These are phyloP conservation scores for Beroe ovata DNA, from an alignment of 37 sponge, comb jelly and placozoan species.

Conservation along the genomic window DNA sequence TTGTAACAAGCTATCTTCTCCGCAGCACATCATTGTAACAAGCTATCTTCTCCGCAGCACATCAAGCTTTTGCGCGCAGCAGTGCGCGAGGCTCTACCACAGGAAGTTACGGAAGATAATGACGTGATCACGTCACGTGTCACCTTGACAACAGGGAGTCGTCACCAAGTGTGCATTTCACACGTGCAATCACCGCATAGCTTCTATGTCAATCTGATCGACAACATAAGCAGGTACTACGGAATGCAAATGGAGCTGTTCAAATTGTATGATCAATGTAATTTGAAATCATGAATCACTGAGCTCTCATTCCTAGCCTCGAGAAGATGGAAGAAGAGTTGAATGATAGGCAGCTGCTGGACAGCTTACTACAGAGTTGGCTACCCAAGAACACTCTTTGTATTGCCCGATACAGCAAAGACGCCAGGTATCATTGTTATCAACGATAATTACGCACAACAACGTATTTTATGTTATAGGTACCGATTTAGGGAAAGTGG, in stretches of 20 bases:
- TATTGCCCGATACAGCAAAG: conserved; percentile 46
- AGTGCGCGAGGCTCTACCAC: conserved; percentile 13
- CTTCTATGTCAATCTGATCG: conserved; percentile 9
- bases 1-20: no score
- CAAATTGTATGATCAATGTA: no score
- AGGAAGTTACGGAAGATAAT: background rate
- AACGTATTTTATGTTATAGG: no score
- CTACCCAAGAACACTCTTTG: conserved; percentile 23
- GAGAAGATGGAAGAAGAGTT: background rate
- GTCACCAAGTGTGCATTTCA: conserved; percentile 19
- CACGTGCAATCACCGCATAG: conserved; percentile 12
- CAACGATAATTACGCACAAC: no score
- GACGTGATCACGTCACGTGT: conserved; percentile 28
- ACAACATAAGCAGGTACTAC: conserved; percentile 8
- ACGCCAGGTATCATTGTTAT: no score
- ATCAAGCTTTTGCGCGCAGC: conserved; percentile 22
- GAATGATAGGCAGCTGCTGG: background rate
- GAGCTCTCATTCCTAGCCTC: no score
- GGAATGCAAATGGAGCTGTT: no score
- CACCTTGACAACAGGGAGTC: background rate
- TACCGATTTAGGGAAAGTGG: no score
- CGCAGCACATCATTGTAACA: no score
- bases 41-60: conserved; percentile 1
- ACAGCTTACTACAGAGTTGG: conserved; percentile 5
- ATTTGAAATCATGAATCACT: no score